Conservation (phyloP, 2,888 invertebrate genomes). For the Apodemia duryi region DNA sequence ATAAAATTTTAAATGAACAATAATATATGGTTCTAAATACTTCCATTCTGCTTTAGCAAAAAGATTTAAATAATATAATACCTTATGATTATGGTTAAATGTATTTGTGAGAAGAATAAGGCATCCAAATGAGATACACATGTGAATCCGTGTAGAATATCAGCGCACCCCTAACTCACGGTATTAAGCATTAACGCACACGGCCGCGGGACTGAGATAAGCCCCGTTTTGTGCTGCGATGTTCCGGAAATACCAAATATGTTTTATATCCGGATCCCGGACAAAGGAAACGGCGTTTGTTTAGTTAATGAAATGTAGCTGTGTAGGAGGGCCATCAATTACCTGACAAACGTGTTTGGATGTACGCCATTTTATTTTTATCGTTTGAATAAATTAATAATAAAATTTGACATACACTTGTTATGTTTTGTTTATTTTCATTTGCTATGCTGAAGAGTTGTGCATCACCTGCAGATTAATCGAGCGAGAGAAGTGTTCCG, state of each 20-base stretch:
- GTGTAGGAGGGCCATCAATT: background rate
- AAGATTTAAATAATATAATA: background rate
- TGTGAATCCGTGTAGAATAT: background rate
- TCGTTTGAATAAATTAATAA: background rate
- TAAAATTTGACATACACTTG: too few species aligned
- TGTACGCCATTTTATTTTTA: background rate
- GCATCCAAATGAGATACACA: background rate
- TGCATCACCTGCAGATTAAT: too few species aligned
- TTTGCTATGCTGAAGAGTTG: too few species aligned
- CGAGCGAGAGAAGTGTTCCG: too few species aligned
- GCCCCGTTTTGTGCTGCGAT: background rate
- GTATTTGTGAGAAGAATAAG: background rate
- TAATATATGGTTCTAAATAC: too few species aligned
- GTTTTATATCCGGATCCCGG: slow-evolving; percentile 8
- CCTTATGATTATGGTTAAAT: background rate
- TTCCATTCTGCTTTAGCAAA: too few species aligned
- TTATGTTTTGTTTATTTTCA: too few species aligned
- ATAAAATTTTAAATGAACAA: too few species aligned
- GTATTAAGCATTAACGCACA: slow-evolving; percentile 11
- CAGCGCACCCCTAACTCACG: slow-evolving; percentile 1
- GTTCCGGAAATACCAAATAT: background rate
- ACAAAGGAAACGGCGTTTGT: slow-evolving; percentile 7
- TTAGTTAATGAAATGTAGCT: slow-evolving; percentile 1
- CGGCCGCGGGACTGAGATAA: slow-evolving; percentile 7
- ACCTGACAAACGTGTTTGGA: background rate